These are phyloP conservation scores for Noctua janthe DNA, from an alignment of 2,888 invertebrate genomes.

Conservation along the genomic window DNA sequence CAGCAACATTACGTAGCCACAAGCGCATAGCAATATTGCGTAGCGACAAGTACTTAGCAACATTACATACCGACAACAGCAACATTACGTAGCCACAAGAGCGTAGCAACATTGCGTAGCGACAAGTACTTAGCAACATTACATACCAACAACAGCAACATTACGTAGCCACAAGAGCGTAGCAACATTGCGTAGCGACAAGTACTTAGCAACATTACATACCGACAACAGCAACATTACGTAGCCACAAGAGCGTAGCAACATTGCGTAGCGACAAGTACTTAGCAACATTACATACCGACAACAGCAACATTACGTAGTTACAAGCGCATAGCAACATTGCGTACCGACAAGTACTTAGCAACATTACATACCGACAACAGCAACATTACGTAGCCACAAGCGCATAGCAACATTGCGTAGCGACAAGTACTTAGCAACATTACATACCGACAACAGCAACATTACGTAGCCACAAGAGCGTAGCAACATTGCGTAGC, in stretches of 20 bases:
- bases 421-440: background rate
- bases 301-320: background rate
- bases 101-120: background rate
- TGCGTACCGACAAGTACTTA: background rate
- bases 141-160: no score
- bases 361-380: background rate
- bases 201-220: background rate
- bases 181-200: background rate
- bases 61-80: no score
- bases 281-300: background rate
- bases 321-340: no score
- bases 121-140: background rate
- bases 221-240: background rate
- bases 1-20: background rate
- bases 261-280: background rate
- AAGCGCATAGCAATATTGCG: background rate
- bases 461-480: background rate
- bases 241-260: background rate
- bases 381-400: background rate
- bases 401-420: background rate
- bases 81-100: background rate
- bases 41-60: background rate
- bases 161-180: background rate
- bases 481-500: background rate
- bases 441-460: no score